Evolutionary conservation across 2,888 invertebrate species (phyloP), one percentile per base, ranked within the genome.

Genomic region (Cinara cedri): DNA sequence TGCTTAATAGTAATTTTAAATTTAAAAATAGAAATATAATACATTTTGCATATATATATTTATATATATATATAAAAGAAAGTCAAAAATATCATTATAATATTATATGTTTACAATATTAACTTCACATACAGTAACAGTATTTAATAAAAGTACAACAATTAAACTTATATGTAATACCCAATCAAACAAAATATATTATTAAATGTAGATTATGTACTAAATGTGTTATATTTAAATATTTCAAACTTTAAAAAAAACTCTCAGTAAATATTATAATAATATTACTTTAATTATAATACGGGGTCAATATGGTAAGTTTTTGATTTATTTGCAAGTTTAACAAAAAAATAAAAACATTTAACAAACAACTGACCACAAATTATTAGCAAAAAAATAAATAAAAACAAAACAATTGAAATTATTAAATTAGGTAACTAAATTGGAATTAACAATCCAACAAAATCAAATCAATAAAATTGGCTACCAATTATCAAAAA

Each of bases 301-400:
- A 34, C 6, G 6, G 34, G n/a, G n/a, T n/a, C 34, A 57, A 60
- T 66, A 46, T 71, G 57, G 57, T 60, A 57, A 46, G 46, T 3
- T 8, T 72, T 72, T 72, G 72, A 72, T 72, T 60, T 46, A 14
- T 34, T 26, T 34, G 57, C 49, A n/a, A 8, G 34, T 26, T 21
- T 42, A 46, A 72, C n/a, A 70, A 10, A 72, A 60, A 11, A n/a
- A 19, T 24, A 13, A 57, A 44, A 57, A 24, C n/a, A 72, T 60
- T 3, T 9, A 16, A 1, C 24, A 49, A 49, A 49, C 16, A 57
- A 57, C 26, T 68, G 34, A 9, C 11, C 49, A 54, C 1, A 51
- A 26, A 68, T 51, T 6, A 26, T 10, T 13, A 65, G 21, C 1
- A 65, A 19, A 66, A n/a, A 42, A 42, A 63, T 44, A 63, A 34